Evolutionary conservation across 2,797 vertebrate genomes (phyloP).

Genomic region (Pangasius larnaudii): DNA sequence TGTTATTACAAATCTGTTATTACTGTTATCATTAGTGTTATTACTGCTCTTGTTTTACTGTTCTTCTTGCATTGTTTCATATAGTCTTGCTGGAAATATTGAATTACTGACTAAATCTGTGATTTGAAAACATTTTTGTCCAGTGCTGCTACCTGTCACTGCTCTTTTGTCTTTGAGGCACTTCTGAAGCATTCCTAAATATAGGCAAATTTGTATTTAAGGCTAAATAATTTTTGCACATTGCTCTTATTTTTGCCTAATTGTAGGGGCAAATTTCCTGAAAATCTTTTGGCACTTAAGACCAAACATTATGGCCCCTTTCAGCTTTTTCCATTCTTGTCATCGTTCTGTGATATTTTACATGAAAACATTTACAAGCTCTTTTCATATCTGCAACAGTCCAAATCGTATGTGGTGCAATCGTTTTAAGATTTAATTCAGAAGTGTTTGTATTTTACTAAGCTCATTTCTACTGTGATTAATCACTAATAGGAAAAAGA

Average conservation of each 20-base stretch:
- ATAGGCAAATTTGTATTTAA: not conserved
- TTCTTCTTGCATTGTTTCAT: not conserved
- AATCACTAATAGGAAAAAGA: not conserved
- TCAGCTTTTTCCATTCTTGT: not conserved
- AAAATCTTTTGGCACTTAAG: not conserved
- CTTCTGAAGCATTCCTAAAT: not conserved
- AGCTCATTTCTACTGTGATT: not conserved
- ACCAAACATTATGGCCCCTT: not conserved
- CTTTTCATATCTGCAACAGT: not conserved
- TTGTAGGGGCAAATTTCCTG: not conserved
- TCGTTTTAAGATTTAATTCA: not conserved
- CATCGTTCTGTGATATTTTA: not conserved
- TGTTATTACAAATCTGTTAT: not conserved
- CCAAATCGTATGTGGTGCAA: not conserved
- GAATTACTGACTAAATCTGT: not conserved
- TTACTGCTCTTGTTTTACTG: not conserved
- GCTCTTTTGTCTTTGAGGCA: not conserved
- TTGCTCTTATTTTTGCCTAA: not conserved
- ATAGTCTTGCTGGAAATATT: not conserved
- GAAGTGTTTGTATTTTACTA: not conserved
- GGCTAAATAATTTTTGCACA: no score
- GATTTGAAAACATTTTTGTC: not conserved
- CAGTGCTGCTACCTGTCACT: not conserved
- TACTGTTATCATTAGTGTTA: not conserved
- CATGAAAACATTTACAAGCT: not conserved